Conservation (phyloP, 1,140 invertebrate species). For the Glomeris maerens region DNA sequence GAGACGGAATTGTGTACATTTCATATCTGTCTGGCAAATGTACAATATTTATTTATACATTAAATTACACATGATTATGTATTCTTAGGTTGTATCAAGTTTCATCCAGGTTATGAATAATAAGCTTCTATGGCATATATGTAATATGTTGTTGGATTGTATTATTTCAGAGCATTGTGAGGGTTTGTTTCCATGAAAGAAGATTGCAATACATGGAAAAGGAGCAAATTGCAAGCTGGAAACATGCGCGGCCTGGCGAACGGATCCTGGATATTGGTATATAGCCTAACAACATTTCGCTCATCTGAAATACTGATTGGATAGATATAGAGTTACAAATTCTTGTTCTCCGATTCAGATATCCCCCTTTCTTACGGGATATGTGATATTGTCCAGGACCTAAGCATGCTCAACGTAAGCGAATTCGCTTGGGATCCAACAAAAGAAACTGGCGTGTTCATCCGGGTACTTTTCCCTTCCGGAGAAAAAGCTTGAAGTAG, state of each 20-base stretch:
- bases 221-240: constrained; percentile 84
- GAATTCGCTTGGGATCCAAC: constrained; percentile 91
- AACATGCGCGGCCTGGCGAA: constrained; percentile 68
- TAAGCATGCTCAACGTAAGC: constrained; percentile 57
- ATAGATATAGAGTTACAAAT: too few relatives aligned
- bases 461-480: constrained; percentile 47
- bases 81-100: too few relatives aligned
- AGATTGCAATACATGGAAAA: constrained; percentile 88
- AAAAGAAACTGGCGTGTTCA: constrained; percentile 85
- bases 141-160: constrained; percentile 24
- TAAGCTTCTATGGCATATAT: too few relatives aligned
- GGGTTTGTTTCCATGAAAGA: constrained; percentile 89
- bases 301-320: too few relatives aligned
- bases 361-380: constrained; percentile 86
- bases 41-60: too few relatives aligned
- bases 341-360: constrained; percentile 35
- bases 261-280: constrained; percentile 62
- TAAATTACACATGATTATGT: too few relatives aligned
- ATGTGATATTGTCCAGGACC: constrained; percentile 60
- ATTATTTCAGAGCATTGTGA: constrained; percentile 60
- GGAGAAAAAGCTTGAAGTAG: neutral
- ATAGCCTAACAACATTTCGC: too few relatives aligned
- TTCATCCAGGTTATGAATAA: too few relatives aligned
- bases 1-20: too few relatives aligned
- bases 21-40: too few relatives aligned